Conservation (phyloP, 2,797 vertebrate species). For the Uromys caudimaculatus region DNA sequence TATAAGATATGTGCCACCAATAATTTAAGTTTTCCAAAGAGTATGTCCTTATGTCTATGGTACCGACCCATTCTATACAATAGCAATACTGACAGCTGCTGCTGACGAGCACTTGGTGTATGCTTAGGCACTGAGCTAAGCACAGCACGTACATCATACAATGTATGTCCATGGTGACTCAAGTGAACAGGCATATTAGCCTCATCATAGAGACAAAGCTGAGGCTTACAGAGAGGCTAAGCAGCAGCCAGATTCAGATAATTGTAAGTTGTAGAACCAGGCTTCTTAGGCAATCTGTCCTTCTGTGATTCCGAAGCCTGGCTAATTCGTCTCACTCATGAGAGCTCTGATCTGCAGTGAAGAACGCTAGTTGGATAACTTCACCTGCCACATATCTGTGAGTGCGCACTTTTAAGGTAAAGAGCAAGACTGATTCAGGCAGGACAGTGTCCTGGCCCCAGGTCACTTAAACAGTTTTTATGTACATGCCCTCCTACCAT, state of each 20-base stretch:
- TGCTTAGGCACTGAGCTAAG: neutral
- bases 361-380: constrained; percentile 42
- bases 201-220: constrained; percentile 1
- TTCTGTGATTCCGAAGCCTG: neutral
- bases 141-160: neutral
- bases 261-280: neutral
- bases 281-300: neutral
- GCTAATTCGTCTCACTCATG: neutral
- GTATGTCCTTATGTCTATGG: constrained; percentile 44
- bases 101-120: neutral
- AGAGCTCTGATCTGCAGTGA: constrained; percentile 56
- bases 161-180: neutral
- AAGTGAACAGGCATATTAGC: neutral
- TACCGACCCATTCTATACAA: neutral
- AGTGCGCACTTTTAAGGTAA: constrained; percentile 64
- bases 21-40: constrained; percentile 52
- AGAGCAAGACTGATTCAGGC: constrained; percentile 75
- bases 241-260: neutral
- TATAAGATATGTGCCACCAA: neutral
- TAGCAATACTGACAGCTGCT: neutral
- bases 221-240: neutral
- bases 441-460: constrained; percentile 56
- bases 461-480: constrained; percentile 77
- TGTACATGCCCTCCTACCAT: constrained; percentile 81
- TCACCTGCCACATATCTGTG: constrained; percentile 68